Percentiles rank a stretch among this genome's conserved stretches.
phyloP scores from a whole-genome alignment of 1,140 invertebrate species.

The Macrotrachela quadricornifera region DNA sequence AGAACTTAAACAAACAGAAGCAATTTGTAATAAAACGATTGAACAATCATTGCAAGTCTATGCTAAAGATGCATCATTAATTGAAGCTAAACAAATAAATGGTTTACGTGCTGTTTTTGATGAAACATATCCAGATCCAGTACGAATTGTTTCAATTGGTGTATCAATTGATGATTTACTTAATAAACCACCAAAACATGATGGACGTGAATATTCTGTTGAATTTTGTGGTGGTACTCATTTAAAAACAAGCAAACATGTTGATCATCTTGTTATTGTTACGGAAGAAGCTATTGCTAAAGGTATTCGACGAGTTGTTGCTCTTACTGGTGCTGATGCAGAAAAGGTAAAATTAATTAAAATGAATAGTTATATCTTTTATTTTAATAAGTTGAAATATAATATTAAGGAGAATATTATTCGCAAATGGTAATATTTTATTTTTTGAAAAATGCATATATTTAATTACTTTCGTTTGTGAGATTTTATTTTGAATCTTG shows the following conservation, averaged over 20 bases:
- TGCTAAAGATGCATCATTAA: conserved; percentile 62
- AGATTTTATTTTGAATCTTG: too few relatives aligned
- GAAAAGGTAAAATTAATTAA: conserved; percentile 39
- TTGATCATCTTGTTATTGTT: conserved; percentile 79
- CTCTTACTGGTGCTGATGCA: conserved; percentile 79
- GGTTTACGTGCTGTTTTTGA: conserved; percentile 93
- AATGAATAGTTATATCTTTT: conserved; percentile 6
- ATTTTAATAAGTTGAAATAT: background rate
- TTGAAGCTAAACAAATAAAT: conserved; percentile 65
- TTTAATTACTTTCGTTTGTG: too few relatives aligned
- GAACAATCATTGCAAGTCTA: conserved; percentile 58
- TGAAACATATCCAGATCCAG: conserved; percentile 95
- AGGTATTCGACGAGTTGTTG: conserved; percentile 86
- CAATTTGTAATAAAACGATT: conserved; percentile 53
- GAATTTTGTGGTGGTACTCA: conserved; percentile 99
- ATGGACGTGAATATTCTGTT: conserved; percentile 65
- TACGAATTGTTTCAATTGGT: conserved; percentile 81
- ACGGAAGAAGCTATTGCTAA: conserved; percentile 97
- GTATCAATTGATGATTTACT: conserved; percentile 70
- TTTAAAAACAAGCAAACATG: conserved; percentile 56
- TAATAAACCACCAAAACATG: conserved; percentile 52
- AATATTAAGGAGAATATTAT: too few relatives aligned
- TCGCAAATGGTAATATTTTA: too few relatives aligned
- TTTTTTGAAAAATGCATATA: too few relatives aligned
- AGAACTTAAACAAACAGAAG: conserved; percentile 62